These are phyloP conservation scores for Volucella inflata DNA, from an alignment of 2,888 invertebrate genomes.

Conservation along the genomic window DNA sequence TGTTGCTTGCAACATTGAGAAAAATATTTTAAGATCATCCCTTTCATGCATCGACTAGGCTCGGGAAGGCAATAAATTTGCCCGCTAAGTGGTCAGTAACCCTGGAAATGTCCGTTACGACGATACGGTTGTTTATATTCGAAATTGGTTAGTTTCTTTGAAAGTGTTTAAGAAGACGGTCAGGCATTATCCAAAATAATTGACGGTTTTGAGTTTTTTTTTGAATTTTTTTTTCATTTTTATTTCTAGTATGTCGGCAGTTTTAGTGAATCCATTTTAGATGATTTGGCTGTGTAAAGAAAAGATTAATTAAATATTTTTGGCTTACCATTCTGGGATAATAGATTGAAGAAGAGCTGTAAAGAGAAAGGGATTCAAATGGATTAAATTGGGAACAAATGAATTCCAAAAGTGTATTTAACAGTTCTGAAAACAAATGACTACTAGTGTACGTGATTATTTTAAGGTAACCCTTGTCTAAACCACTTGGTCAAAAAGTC, in stretches of 20 bases:
- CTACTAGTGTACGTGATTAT: no score
- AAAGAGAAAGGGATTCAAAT: neutral
- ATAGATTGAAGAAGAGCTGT: conserved; percentile 40
- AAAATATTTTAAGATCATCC: neutral
- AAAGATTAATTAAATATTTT: no score
- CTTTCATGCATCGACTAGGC: conserved; percentile 41
- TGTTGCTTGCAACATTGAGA: neutral
- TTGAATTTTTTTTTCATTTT: neutral
- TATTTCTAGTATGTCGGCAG: neutral
- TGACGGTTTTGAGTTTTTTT: conserved; percentile 53
- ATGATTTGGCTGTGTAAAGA: neutral
- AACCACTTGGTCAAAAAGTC: no score
- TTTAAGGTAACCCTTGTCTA: no score
- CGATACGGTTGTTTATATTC: conserved; percentile 47
- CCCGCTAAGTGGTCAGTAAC: conserved; percentile 55
- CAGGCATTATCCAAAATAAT: conserved; percentile 70
- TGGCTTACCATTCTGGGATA: conserved; percentile 73
- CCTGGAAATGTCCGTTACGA: conserved; percentile 47
- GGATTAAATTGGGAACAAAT: conserved; percentile 77
- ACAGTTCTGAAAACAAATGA: conserved; percentile 28
- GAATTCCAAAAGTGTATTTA: conserved; percentile 15
- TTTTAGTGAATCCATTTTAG: neutral
- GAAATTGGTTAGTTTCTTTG: conserved; percentile 46
- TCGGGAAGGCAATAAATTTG: neutral
- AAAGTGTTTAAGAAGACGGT: conserved; percentile 66